Percentiles rank a stretch among this genome's conserved stretches.
These are phyloP conservation scores for Melieria omissa DNA, from an alignment of 2,888 invertebrate species.

Conservation along the genomic window DNA sequence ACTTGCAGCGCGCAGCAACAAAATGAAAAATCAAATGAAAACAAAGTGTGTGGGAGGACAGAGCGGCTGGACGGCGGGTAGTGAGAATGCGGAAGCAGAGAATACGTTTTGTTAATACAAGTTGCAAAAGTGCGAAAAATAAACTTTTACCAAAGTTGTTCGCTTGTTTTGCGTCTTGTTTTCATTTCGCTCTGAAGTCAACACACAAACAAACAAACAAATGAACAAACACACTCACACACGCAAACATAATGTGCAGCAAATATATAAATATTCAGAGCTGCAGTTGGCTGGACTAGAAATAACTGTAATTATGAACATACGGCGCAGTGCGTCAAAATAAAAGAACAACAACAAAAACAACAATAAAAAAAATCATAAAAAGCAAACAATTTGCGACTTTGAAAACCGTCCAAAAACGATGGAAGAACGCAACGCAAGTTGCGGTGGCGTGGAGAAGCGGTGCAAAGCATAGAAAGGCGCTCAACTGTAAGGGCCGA, in stretches of 20 bases:
- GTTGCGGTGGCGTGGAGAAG: no score
- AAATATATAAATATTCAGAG: neutral
- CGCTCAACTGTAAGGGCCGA: no score
- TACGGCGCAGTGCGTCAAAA: slow-evolving; percentile 34
- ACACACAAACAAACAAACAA: neutral
- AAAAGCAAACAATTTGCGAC: neutral
- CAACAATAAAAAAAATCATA: neutral
- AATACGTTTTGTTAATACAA: neutral
- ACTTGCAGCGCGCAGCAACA: slow-evolving; percentile 6
- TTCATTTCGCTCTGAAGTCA: neutral
- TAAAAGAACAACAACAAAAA: neutral
- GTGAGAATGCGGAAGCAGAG: neutral
- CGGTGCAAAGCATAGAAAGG: no score
- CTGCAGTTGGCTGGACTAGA: neutral
- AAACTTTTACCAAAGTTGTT: slow-evolving; percentile 9
- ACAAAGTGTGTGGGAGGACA: neutral
- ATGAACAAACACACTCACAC: neutral
- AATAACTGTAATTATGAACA: slow-evolving; percentile 46
- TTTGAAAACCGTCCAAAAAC: neutral
- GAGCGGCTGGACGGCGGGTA: slow-evolving; percentile 1
- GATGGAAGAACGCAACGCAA: neutral
- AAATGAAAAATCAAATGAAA: slow-evolving; percentile 9
- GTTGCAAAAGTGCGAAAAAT: slow-evolving; percentile 15
- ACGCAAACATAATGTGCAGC: neutral
- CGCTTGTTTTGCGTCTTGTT: neutral